phyloP scores from a whole-genome alignment of 2,113 vertebrate species.

The Tupaia chinensis region DNA sequence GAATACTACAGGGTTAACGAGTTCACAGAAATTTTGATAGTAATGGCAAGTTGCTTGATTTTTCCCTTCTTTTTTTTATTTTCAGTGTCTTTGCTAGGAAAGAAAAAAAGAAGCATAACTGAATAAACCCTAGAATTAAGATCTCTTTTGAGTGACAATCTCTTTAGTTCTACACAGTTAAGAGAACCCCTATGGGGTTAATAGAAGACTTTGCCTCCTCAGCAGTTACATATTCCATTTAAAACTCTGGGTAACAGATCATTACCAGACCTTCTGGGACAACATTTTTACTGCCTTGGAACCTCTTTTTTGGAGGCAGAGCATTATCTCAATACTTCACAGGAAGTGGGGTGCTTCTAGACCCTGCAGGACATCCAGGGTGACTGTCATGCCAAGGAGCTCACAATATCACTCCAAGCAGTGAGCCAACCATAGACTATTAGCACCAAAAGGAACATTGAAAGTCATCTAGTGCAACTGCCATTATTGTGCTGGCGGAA shows the following conservation, averaged over 20 bases:
- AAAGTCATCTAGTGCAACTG: not conserved
- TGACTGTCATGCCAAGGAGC: constrained; percentile 43
- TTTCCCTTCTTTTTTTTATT: constrained; percentile 38
- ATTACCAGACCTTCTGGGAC: constrained; percentile 72
- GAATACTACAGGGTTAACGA: constrained; percentile 77
- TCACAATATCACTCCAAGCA: constrained; percentile 47
- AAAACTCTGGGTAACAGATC: constrained; percentile 78
- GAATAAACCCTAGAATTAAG: constrained; percentile 83
- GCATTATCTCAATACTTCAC: constrained; percentile 53
- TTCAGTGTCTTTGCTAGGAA: constrained; percentile 57
- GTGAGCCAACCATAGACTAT: constrained; percentile 5
- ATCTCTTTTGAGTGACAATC: constrained; percentile 79
- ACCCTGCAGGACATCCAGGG: constrained; percentile 47
- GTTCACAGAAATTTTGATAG: constrained; percentile 76
- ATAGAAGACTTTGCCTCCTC: constrained; percentile 79
- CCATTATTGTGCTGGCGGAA: not conserved
- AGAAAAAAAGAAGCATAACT: constrained; percentile 71
- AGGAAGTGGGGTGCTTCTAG: constrained; percentile 53
- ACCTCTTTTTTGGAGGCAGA: constrained; percentile 67
- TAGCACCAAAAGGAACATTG: constrained; percentile 22
- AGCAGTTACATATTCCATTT: constrained; percentile 81
- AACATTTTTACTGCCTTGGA: constrained; percentile 68
- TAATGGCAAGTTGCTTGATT: constrained; percentile 73
- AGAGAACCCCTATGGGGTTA: constrained; percentile 84
- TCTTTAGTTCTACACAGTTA: constrained; percentile 78